These are phyloP conservation scores for Syngnathus acus DNA, from an alignment of 2,797 vertebrate genomes.

Conservation along the genomic window DNA sequence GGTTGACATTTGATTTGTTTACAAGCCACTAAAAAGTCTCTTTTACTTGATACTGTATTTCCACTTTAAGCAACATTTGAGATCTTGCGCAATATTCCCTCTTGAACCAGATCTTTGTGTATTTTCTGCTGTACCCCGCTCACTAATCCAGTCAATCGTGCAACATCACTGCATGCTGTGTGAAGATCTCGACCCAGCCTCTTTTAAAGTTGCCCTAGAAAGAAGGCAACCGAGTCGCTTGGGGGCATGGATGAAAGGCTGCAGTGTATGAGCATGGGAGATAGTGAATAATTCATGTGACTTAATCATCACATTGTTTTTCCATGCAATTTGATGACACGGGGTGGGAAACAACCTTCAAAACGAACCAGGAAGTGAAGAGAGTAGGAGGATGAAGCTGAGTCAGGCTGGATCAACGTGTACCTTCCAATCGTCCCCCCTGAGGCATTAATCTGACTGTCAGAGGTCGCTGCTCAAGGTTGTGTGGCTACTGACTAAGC, in stretches of 20 bases:
- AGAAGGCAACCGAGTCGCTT: constrained; percentile 35
- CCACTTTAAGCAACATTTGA: neutral
- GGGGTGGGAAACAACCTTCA: neutral
- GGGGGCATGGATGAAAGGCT: constrained; percentile 22
- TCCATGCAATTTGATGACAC: constrained; percentile 13
- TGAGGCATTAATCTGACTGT: constrained; percentile 31
- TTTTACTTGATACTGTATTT: neutral
- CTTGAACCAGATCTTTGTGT: constrained; percentile 4
- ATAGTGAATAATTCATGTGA: constrained; percentile 48
- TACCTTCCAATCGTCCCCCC: constrained; percentile 28
- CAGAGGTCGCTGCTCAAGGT: constrained; percentile 47
- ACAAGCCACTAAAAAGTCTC: neutral
- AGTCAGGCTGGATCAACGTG: constrained; percentile 8
- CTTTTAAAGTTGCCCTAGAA: constrained; percentile 61
- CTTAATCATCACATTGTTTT: constrained; percentile 24
- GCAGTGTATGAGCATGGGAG: constrained; percentile 28
- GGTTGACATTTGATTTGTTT: neutral
- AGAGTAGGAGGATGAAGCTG: constrained; percentile 10
- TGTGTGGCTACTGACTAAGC: constrained; percentile 36
- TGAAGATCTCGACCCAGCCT: constrained; percentile 40
- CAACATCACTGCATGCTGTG: constrained; percentile 36
- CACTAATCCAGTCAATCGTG: constrained; percentile 24
- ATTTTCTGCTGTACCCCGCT: constrained; percentile 14
- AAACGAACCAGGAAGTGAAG: neutral
- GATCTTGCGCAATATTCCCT: constrained; percentile 7